These are phyloP conservation scores for Notiomystis cincta DNA, from an alignment of 2,113 vertebrate genomes.

Conservation along the genomic window DNA sequence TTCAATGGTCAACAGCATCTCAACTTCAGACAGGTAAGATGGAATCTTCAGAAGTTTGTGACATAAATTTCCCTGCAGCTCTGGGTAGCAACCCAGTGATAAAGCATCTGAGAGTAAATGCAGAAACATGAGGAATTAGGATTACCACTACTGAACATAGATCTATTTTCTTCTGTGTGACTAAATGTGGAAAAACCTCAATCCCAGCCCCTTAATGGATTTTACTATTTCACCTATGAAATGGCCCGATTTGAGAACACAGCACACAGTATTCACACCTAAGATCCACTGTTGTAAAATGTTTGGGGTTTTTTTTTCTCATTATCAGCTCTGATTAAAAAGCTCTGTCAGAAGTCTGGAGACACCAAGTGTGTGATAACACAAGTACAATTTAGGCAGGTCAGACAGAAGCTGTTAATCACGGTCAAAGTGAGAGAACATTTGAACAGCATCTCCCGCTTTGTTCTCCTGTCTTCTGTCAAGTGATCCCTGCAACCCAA, in stretches of 20 bases:
- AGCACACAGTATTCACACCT: not conserved
- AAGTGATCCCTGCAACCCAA: not conserved
- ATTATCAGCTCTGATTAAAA: not conserved
- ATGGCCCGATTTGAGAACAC: not conserved
- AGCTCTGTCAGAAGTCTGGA: not conserved
- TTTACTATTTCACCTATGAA: not conserved
- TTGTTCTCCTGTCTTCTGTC: not conserved
- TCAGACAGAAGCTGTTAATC: not conserved
- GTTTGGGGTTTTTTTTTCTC: not conserved
- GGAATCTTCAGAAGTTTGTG: slow-evolving; percentile 77
- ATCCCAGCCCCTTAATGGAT: not conserved
- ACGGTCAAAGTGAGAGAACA: not conserved
- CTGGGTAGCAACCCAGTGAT: slow-evolving; percentile 79
- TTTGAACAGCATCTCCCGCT: not conserved
- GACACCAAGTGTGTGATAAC: not conserved
- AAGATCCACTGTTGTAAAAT: not conserved
- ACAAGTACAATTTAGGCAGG: not conserved
- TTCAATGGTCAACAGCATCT: slow-evolving; percentile 89
- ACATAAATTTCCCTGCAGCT: slow-evolving; percentile 70
- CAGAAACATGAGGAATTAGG: not conserved
- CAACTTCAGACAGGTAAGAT: slow-evolving; percentile 82
- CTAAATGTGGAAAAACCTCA: not conserved
- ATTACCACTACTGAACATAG: not conserved
- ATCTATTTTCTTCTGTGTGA: not conserved
- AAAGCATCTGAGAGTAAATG: slow-evolving; percentile 77